Percentiles rank a stretch among this genome's conserved stretches.
Evolutionary conservation across 2,797 vertebrate species (phyloP).

Genomic region (Malurus splendens): DNA sequence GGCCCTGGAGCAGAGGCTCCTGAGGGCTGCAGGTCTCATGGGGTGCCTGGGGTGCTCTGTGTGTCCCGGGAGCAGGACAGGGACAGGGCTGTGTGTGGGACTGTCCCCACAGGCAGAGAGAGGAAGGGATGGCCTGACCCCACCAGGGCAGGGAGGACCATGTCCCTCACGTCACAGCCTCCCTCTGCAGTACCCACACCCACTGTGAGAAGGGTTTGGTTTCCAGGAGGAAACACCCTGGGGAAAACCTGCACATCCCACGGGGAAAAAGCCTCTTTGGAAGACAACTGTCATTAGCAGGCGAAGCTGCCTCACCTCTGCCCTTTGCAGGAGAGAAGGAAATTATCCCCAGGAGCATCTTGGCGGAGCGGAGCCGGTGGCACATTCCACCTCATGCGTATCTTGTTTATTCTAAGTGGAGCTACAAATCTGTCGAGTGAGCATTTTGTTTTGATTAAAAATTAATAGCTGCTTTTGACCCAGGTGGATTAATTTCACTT

Average conservation of each 20-base stretch:
- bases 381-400: slow-evolving; percentile 16
- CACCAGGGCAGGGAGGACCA: accelerated
- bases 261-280: not conserved
- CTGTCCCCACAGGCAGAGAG: not conserved
- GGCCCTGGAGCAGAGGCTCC: not conserved
- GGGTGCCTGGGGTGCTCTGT: not conserved
- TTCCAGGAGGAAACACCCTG: not conserved
- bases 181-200: not conserved
- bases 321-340: not conserved
- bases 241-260: not conserved
- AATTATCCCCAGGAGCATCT: slow-evolving; percentile 22
- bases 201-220: not conserved
- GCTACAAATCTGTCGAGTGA: slow-evolving; percentile 68
- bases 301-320: not conserved
- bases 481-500: slow-evolving; percentile 76
- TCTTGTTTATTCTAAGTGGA: slow-evolving; percentile 62
- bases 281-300: not conserved
- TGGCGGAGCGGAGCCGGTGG: not conserved
- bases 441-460: slow-evolving; percentile 77
- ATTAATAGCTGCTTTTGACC: slow-evolving; percentile 79
- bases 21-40: not conserved
- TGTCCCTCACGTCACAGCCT: accelerated
- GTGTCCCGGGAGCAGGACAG: not conserved
- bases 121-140: not conserved
- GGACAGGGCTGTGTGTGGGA: accelerated